Evolutionary conservation across 64 coral and sea anemone species (phyloP).

Genomic region (Stichodactyla mertensii): DNA sequence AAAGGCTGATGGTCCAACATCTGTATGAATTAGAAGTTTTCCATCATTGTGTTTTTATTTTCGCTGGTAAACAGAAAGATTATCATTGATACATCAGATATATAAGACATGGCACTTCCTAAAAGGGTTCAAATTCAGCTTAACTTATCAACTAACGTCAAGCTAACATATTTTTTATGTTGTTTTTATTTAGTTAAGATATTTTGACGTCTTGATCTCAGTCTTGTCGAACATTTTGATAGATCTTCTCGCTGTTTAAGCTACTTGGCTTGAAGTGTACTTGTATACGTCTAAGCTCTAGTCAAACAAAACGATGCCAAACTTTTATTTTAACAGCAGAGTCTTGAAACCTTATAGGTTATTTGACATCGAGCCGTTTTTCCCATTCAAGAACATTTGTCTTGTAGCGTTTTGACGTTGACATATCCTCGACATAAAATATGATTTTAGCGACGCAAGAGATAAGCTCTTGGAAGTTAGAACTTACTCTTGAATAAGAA

Average conservation of each 20-base stretch:
- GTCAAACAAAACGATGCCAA: conserved; percentile 3
- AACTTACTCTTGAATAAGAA: background rate
- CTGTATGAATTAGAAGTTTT: no score
- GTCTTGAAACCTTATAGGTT: conserved; percentile 14
- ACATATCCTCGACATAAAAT: conserved; percentile 17
- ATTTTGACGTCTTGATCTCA: background rate
- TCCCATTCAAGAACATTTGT: conserved; percentile 21
- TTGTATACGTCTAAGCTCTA: background rate
- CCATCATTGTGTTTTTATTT: no score
- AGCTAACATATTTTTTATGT: background rate
- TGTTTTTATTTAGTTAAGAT: background rate
- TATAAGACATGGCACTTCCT: background rate
- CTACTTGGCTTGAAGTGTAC: background rate
- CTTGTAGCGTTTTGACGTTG: conserved; percentile 8
- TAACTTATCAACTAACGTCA: background rate
- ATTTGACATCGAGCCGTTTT: conserved; percentile 7
- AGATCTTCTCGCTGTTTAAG: background rate
- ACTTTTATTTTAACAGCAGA: background rate
- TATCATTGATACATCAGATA: background rate
- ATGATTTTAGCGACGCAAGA: background rate
- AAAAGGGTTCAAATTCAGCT: no score
- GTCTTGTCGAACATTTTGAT: background rate
- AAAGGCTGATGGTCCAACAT: no score
- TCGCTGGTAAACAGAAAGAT: background rate
- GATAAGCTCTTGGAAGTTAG: background rate